Conservation (phyloP, 2,113 vertebrate genomes). For the Lynx canadensis region DNA sequence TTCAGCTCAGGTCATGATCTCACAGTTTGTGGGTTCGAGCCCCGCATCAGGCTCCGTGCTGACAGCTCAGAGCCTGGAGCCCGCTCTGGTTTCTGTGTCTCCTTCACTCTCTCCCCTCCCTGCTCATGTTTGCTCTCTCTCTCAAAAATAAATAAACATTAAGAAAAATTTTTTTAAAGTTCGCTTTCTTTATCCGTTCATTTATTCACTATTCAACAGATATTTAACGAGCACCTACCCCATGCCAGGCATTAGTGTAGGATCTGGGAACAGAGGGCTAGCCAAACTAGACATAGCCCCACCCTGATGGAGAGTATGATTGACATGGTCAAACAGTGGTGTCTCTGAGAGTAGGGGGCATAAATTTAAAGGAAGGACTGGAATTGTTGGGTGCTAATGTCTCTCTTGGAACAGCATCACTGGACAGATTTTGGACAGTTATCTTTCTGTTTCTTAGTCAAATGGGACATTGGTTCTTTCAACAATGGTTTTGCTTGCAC, state of each 20-base stretch:
- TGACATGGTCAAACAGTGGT: neutral
- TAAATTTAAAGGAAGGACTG: neutral
- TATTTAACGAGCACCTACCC: neutral
- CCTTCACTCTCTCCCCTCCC: too few species aligned
- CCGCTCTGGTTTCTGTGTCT: too few species aligned
- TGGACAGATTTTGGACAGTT: neutral
- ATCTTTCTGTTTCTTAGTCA: conserved; percentile 5
- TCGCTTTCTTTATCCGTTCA: neutral
- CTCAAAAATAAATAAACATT: too few species aligned
- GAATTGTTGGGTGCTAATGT: neutral
- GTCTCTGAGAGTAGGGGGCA: neutral
- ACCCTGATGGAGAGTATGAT: neutral
- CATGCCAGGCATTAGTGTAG: neutral
- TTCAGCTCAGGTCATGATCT: too few species aligned
- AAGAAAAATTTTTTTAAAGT: neutral
- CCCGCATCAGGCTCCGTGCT: too few species aligned
- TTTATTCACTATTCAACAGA: neutral
- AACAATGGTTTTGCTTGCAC: neutral
- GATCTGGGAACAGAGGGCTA: neutral
- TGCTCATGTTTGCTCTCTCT: too few species aligned
- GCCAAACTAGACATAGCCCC: neutral
- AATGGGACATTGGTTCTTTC: neutral
- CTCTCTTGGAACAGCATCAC: neutral
- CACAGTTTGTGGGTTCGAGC: too few species aligned
- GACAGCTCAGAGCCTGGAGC: too few species aligned